Conservation (phyloP, 1,140 invertebrate genomes). For the Saccostrea glomerata region DNA sequence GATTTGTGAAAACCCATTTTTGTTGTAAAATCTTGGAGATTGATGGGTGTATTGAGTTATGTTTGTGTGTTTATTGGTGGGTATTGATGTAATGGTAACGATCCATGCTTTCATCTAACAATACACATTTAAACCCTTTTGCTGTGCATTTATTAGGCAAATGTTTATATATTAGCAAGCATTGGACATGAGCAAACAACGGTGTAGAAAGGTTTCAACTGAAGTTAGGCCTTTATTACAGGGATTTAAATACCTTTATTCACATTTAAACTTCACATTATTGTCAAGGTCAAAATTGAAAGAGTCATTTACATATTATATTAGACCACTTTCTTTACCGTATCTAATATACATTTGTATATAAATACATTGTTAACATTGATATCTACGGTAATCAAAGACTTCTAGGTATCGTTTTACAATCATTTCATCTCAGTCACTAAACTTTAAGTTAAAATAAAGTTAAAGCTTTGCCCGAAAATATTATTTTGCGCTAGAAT, state of each 20-base stretch:
- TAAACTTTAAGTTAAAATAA: too few species aligned
- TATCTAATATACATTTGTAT: neutral
- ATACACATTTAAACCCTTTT: conserved; percentile 26
- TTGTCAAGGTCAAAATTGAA: conserved; percentile 18
- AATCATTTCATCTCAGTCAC: too few species aligned
- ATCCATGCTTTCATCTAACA: conserved; percentile 31
- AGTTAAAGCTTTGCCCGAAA: too few species aligned
- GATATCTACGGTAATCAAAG: neutral
- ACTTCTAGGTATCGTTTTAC: too few species aligned
- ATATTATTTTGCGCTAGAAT: too few species aligned
- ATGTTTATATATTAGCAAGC: conserved; percentile 25
- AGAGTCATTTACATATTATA: neutral
- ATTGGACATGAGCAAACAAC: conserved; percentile 1
- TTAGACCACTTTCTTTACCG: neutral
- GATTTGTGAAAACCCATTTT: neutral
- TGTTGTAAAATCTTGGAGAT: neutral
- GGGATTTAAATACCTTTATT: conserved; percentile 21
- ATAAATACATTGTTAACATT: neutral
- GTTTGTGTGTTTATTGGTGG: neutral
- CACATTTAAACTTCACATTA: neutral
- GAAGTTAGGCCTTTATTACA: conserved; percentile 29
- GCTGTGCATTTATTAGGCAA: conserved; percentile 30
- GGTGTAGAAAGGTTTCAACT: neutral
- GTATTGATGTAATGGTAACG: neutral
- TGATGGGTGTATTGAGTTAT: conserved; percentile 1